Evolutionary conservation across 1,140 invertebrate species (phyloP), one percentile per base, ranked within the genome.

Genomic region (Leptopilina clavipes): DNA sequence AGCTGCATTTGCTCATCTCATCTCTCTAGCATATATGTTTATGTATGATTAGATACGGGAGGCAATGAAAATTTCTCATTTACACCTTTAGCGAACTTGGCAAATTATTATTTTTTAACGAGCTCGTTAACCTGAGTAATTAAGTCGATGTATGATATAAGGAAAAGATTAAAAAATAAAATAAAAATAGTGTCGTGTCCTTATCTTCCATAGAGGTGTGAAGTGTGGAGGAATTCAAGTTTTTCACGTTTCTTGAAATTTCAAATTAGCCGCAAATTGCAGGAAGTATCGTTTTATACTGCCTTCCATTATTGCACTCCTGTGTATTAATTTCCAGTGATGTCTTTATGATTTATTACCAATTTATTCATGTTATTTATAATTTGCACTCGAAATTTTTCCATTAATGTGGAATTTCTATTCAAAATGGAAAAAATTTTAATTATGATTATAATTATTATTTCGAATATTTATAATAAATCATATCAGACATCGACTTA

Each of bases 41-140:
- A 77, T 75, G 83, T 84, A 84, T 85, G 85, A 88, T 88, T 87
- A 87, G 86, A 87, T 77, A 80, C 79, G 77, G n/a, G 80, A 80
- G 78, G 75, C 59, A 65, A 65, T 65, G 59, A 65, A 31, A 65
- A 65, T 65, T 65, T 31, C 59, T 65, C 59, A 31, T 25, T n/a
- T 22, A 65, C 56, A 25, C 25, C 11, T 31, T 14, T 31, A 31
- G 56, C 56, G 12, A 65, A 65, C 19, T 25, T 65, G 22, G 25
- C 59, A 65, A 65, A 65, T 65, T 65, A 65, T 65, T 31, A 31
- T 31, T 65, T 65, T 65, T 65, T 65, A 65, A 65, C 19, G 22
- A 65, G 59, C 59, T 65, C 25, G 59, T 37, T 65, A 65, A 31
- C 59, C 59, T 31, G 25, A n/a, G 59, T 65, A 25, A 65, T 65